Conservation (phyloP, 2,797 vertebrate genomes). For the Pseudotriccus pelzelni region DNA sequence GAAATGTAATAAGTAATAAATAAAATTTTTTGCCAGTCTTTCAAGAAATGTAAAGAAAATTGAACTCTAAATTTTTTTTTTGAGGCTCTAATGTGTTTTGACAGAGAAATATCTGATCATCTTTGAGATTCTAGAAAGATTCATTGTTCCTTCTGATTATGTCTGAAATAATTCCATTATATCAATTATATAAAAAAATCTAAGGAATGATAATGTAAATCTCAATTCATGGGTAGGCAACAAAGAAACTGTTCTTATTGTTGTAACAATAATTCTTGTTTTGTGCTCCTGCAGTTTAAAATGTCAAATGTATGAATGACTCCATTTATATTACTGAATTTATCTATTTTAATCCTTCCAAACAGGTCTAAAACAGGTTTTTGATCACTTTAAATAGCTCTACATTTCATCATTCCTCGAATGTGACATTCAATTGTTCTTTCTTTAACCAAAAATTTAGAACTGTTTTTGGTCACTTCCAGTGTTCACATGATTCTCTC, state of each 20-base stretch:
- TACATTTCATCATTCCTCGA: background rate
- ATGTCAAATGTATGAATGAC: slow-evolving; percentile 45
- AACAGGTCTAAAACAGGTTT: slow-evolving; percentile 24
- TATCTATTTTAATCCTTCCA: slow-evolving; percentile 34
- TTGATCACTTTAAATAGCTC: background rate
- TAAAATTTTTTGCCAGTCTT: background rate
- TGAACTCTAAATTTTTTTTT: background rate
- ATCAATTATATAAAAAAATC: background rate
- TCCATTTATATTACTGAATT: background rate
- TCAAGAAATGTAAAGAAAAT: background rate
- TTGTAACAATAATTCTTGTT: background rate
- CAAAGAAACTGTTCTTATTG: background rate
- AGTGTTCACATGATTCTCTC: background rate
- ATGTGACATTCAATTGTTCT: background rate
- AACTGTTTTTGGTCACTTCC: background rate
- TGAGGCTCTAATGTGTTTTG: background rate
- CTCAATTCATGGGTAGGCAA: background rate
- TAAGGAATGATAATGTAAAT: background rate
- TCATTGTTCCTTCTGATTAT: background rate
- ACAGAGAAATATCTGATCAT: background rate
- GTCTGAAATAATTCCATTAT: background rate
- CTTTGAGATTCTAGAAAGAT: background rate
- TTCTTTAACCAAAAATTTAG: background rate
- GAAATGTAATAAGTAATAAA: background rate
- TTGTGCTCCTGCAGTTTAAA: slow-evolving; percentile 25